Conservation (phyloP, 2,797 vertebrate genomes). For the Mallotus villosus region DNA sequence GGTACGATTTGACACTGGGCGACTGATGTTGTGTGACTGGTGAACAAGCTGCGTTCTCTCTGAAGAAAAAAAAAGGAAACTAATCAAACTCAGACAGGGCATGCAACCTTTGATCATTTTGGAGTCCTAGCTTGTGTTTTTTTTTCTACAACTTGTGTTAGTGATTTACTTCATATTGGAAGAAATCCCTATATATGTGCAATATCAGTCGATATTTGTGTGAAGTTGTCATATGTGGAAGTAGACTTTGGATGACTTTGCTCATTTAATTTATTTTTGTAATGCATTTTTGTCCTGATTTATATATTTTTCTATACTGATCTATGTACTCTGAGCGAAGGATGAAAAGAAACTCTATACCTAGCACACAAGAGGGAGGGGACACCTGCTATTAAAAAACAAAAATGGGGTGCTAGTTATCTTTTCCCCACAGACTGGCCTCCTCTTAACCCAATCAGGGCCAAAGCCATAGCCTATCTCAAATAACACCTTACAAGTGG, state of each 20-base stretch:
- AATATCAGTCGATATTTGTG: constrained; percentile 63
- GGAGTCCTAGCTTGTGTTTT: constrained; percentile 35
- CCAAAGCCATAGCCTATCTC: constrained; percentile 69
- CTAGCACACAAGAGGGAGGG: constrained; percentile 22
- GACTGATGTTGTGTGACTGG: constrained; percentile 43
- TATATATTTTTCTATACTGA: constrained; percentile 79
- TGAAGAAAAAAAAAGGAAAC: constrained; percentile 24
- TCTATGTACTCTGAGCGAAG: constrained; percentile 24
- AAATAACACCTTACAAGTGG: constrained; percentile 27
- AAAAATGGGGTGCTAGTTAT: constrained; percentile 32
- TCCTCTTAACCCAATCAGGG: constrained; percentile 42
- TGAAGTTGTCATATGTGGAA: constrained; percentile 63
- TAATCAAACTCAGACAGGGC: constrained; percentile 21
- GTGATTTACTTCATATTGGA: constrained; percentile 57
- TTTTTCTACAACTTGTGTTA: constrained; percentile 50
- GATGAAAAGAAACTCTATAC: constrained; percentile 7
- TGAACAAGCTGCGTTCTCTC: constrained; percentile 36
- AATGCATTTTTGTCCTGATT: constrained; percentile 66
- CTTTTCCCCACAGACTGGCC: constrained; percentile 20
- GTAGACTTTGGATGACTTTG: constrained; percentile 59
- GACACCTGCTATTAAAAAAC: constrained; percentile 20
- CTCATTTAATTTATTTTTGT: constrained; percentile 73
- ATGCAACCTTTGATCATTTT: constrained; percentile 36
- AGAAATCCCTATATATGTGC: constrained; percentile 66
- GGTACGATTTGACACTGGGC: neutral